Conservation (phyloP, 2,888 invertebrate genomes). For the Drosophila silvestris region DNA sequence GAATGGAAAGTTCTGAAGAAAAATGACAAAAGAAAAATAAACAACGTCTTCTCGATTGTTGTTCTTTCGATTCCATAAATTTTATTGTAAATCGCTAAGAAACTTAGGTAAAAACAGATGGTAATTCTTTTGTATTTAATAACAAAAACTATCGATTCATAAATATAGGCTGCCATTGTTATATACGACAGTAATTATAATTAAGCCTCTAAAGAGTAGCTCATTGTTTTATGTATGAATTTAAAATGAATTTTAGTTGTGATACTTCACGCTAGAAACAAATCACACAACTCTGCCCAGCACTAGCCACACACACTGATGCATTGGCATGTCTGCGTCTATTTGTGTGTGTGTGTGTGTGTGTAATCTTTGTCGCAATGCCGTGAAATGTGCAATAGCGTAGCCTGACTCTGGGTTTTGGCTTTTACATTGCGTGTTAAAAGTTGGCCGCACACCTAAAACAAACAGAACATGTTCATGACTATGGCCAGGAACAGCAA, state of each 20-base stretch:
- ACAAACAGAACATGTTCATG: slow-evolving; percentile 33
- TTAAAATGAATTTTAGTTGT: slow-evolving; percentile 14
- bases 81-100: background rate
- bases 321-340: background rate
- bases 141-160: no score
- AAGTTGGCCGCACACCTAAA: slow-evolving; percentile 58
- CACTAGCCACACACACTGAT: slow-evolving; percentile 7
- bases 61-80: background rate
- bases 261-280: slow-evolving; percentile 16
- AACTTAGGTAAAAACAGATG: no score
- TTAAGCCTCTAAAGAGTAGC: background rate
- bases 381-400: slow-evolving; percentile 75
- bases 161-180: background rate
- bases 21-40: background rate
- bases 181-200: background rate
- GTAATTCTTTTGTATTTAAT: no score
- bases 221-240: background rate
- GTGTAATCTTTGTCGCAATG: slow-evolving; percentile 74
- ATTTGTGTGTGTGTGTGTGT: slow-evolving; percentile 14
- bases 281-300: slow-evolving; percentile 27
- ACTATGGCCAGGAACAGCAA: slow-evolving; percentile 26
- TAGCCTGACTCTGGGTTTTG: slow-evolving; percentile 67
- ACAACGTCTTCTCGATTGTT: background rate
- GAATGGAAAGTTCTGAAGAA: background rate
- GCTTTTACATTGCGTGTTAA: slow-evolving; percentile 64